Conservation (phyloP, 1,140 invertebrate species). For the Myzus persicae region DNA sequence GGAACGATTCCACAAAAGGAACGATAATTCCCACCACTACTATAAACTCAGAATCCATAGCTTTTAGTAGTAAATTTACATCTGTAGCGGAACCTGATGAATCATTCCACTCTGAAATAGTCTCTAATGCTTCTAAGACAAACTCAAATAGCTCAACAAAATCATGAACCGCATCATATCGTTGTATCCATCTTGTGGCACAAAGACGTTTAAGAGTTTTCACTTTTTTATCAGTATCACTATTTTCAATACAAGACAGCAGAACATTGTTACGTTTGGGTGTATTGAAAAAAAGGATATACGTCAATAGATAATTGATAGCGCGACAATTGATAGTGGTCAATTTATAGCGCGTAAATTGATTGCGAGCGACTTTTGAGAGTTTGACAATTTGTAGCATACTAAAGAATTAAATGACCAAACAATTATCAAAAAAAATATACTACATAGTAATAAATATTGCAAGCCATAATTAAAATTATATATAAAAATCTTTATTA, state of each 20-base stretch:
- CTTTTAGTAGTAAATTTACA: background rate
- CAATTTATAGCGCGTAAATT: too few relatives aligned
- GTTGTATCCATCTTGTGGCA: background rate
- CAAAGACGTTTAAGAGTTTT: background rate
- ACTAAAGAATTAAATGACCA: too few relatives aligned
- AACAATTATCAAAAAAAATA: too few relatives aligned
- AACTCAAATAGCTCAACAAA: background rate
- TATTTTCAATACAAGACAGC: background rate
- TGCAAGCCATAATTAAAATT: too few relatives aligned
- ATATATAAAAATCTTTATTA: too few relatives aligned
- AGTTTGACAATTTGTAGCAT: too few relatives aligned
- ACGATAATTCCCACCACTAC: constrained; percentile 18
- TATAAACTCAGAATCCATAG: background rate
- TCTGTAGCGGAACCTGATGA: background rate
- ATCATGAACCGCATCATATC: constrained; percentile 23
- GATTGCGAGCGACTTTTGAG: too few relatives aligned
- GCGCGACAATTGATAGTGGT: too few relatives aligned
- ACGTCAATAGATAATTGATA: too few relatives aligned
- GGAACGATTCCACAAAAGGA: constrained; percentile 1
- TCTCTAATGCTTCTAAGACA: background rate
- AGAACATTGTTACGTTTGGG: background rate
- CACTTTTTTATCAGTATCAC: background rate
- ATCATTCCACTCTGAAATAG: background rate
- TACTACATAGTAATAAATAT: too few relatives aligned
- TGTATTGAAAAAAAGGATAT: background rate